A percentile compares a stretch with the other conserved stretches of the same genome.
Conservation (phyloP, 2,797 vertebrate species). For the Threskiornis aethiopicus region DNA sequence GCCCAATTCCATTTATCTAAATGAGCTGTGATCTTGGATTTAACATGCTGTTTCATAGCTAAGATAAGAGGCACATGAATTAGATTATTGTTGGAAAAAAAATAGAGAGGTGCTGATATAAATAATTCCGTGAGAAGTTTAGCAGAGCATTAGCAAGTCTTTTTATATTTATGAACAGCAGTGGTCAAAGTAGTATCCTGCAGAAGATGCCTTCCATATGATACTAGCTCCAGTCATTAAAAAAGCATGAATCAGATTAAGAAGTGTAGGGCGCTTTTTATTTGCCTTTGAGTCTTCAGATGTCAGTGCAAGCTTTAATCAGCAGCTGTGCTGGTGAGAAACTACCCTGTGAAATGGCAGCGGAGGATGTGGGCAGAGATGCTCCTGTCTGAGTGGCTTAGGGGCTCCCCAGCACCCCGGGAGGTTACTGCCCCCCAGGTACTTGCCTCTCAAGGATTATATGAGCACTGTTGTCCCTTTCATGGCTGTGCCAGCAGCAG, state of each 20-base stretch:
- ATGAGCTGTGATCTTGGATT: conserved; percentile 53
- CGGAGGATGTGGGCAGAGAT: not conserved
- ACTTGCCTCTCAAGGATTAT: not conserved
- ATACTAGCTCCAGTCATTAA: conserved; percentile 9
- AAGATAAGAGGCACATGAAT: conserved; percentile 46
- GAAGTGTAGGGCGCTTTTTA: not conserved
- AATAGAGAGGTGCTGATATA: conserved; percentile 18
- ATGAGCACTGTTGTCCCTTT: not conserved
- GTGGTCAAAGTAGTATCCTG: conserved; percentile 11
- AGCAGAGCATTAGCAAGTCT: conserved; percentile 16
- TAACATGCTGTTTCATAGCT: conserved; percentile 40
- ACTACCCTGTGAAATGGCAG: not conserved
- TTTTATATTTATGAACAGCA: conserved; percentile 14
- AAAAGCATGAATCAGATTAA: conserved; percentile 33
- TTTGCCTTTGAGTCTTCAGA: conserved; percentile 32
- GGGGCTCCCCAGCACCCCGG: not conserved
- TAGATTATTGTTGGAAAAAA: conserved; percentile 31
- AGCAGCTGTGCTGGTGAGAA: not conserved
- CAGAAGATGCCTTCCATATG: conserved; percentile 15
- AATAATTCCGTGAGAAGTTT: conserved; percentile 34
- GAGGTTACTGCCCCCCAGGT: not conserved
- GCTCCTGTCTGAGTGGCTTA: not conserved
- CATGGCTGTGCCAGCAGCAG: not conserved
- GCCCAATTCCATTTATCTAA: conserved; percentile 36
- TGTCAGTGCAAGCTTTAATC: conserved; percentile 5